Conservation (phyloP, 64 coral and sea anemone genomes). For the Actinia equina region DNA sequence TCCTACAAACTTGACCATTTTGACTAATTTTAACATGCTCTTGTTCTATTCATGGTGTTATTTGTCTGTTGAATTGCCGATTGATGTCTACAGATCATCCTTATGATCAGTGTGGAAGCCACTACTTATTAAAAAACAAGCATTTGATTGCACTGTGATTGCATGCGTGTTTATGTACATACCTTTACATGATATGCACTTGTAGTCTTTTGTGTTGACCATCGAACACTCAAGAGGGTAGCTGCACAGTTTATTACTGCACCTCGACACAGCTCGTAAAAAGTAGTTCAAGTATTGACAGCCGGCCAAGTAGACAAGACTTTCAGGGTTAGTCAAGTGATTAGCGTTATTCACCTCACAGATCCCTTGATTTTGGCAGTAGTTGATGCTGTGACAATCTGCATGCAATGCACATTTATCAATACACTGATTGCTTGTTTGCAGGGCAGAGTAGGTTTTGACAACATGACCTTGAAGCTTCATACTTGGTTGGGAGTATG, state of each 20-base stretch:
- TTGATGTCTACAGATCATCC: no score
- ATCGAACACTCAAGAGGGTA: background rate
- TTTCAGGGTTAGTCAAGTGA: background rate
- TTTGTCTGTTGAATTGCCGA: no score
- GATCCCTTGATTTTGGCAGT: no score
- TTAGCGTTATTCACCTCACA: no score
- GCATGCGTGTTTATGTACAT: no score
- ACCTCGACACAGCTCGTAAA: no score
- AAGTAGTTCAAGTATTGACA: background rate
- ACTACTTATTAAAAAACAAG: no score
- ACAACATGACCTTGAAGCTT: background rate
- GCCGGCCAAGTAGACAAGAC: background rate
- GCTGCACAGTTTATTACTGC: background rate
- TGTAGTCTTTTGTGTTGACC: background rate
- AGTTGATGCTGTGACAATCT: background rate
- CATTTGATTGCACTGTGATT: no score
- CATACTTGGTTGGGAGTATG: background rate
- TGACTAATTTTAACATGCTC: no score
- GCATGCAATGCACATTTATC: background rate
- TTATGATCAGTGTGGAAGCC: no score
- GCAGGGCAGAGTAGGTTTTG: background rate
- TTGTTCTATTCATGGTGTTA: no score
- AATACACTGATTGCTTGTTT: background rate
- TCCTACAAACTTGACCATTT: no score
- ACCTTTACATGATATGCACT: background rate